These are phyloP conservation scores for Drosophila kanekoi DNA, from an alignment of 2,888 invertebrate species.

Conservation along the genomic window DNA sequence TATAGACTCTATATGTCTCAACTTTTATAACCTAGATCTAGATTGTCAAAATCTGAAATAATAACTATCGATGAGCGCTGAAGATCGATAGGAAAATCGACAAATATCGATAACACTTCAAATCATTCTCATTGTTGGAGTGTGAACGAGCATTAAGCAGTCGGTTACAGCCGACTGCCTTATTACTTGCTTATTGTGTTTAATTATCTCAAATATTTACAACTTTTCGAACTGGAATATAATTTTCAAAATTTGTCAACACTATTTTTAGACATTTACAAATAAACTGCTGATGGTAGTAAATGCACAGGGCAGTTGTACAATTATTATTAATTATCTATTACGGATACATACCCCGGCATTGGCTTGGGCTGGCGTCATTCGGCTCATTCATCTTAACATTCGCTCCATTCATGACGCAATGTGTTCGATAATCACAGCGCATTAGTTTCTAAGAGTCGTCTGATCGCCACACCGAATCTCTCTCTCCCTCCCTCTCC, in stretches of 20 bases:
- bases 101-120: too few relatives aligned
- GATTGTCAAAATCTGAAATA: too few relatives aligned
- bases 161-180: too few relatives aligned
- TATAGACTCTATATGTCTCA: too few relatives aligned
- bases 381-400: conserved; percentile 3
- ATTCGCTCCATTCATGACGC: conserved; percentile 44
- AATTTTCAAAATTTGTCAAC: conserved; percentile 3
- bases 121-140: too few relatives aligned
- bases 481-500: background rate
- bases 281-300: conserved; percentile 11
- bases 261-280: conserved; percentile 3
- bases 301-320: conserved; percentile 2
- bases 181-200: too few relatives aligned
- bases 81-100: too few relatives aligned
- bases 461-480: conserved; percentile 8
- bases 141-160: too few relatives aligned
- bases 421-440: conserved; percentile 53
- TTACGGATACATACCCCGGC: background rate
- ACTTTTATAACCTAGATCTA: too few relatives aligned
- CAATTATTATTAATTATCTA: conserved; percentile 12
- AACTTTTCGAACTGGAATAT: background rate
- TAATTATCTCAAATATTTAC: background rate
- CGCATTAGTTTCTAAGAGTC: conserved; percentile 37
- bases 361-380: conserved; percentile 30
- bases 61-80: too few relatives aligned